phyloP scores from a whole-genome alignment of 1,140 invertebrate species.

The Dysdera silvatica region DNA sequence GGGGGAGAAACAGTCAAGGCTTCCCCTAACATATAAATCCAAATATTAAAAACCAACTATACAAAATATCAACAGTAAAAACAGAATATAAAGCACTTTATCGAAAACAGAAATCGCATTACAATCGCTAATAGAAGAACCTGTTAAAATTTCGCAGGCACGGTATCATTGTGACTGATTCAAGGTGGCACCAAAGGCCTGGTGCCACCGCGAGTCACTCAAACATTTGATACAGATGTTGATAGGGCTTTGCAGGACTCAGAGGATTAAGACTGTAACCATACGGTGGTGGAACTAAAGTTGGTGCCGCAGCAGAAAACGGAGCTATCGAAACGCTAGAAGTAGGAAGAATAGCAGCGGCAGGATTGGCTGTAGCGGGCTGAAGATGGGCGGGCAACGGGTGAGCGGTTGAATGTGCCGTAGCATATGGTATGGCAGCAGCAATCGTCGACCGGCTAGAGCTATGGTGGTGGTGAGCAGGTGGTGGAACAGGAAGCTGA shows the following conservation, averaged over 20 bases:
- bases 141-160: background rate
- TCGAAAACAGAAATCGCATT: background rate
- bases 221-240: slow-evolving; percentile 32
- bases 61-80: background rate
- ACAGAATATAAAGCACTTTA: background rate
- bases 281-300: slow-evolving; percentile 9
- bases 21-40: too few relatives aligned
- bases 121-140: background rate
- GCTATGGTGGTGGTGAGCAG: slow-evolving; percentile 32
- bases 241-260: slow-evolving; percentile 28
- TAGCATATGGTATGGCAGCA: slow-evolving; percentile 19
- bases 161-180: background rate
- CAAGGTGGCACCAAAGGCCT: background rate
- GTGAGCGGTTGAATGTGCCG: slow-evolving; percentile 9
- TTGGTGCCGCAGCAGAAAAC: slow-evolving; percentile 11
- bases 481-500: slow-evolving; percentile 31
- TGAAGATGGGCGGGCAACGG: slow-evolving; percentile 21
- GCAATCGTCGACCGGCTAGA: slow-evolving; percentile 21
- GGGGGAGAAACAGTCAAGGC: too few relatives aligned
- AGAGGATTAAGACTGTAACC: slow-evolving; percentile 28
- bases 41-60: too few relatives aligned
- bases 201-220: slow-evolving; percentile 9
- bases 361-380: slow-evolving; percentile 23
- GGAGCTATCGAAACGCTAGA: slow-evolving; percentile 19
- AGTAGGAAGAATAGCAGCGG: slow-evolving; percentile 14